phyloP scores from a whole-genome alignment of 2,888 invertebrate genomes.

The Synanthedon formicaeformis region DNA sequence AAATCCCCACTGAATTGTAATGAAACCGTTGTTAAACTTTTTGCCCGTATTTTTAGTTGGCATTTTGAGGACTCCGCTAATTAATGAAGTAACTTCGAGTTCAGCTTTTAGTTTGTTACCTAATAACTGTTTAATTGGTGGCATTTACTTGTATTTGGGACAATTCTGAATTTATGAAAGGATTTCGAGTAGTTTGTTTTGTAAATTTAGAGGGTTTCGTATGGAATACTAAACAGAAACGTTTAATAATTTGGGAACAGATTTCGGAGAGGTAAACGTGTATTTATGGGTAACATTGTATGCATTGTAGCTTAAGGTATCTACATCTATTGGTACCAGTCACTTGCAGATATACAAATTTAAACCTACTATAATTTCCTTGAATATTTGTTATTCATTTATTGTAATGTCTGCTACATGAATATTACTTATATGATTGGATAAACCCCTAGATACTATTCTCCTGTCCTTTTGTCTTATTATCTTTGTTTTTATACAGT shows the following conservation, averaged over 20 bases:
- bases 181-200: not conserved
- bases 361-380: no score
- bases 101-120: not conserved
- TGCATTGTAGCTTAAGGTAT: no score
- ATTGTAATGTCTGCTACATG: no score
- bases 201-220: not conserved
- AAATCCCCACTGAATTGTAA: no score
- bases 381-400: no score
- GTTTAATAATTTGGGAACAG: not conserved
- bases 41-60: not conserved
- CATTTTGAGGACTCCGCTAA: not conserved
- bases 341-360: no score
- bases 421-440: no score
- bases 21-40: not conserved
- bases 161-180: not conserved
- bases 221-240: not conserved
- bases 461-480: no score
- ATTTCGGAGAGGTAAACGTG: not conserved
- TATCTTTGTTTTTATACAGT: no score
- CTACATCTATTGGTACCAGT: no score
- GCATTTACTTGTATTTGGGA: not conserved
- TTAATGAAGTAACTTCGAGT: not conserved
- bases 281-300: no score
- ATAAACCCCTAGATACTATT: no score
- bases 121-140: not conserved